phyloP scores from a whole-genome alignment of 2,888 invertebrate species.

The Seira sanloemensis region DNA sequence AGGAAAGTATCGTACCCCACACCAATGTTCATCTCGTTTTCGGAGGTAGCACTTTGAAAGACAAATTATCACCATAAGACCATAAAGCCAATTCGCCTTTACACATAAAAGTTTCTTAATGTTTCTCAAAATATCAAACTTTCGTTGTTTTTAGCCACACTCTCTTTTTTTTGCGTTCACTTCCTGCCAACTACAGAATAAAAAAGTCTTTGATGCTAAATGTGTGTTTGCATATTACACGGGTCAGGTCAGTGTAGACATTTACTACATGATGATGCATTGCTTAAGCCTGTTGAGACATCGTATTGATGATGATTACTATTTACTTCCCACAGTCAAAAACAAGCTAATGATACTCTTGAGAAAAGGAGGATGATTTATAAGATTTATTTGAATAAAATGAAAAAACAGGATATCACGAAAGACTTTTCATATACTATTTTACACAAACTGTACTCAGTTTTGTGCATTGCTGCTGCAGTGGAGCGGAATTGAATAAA shows the following conservation, averaged over 20 bases:
- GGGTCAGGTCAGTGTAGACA: no score
- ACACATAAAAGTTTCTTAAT: background rate
- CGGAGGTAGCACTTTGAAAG: constrained; percentile 59
- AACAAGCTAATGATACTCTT: background rate
- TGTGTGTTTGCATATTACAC: no score
- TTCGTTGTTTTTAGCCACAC: background rate
- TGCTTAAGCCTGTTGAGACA: no score
- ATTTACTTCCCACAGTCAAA: no score
- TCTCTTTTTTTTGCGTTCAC: background rate
- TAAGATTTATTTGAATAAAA: background rate
- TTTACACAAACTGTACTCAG: background rate
- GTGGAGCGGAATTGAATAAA: no score
- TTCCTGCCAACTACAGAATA: no score
- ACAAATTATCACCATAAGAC: constrained; percentile 38
- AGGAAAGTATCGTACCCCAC: constrained; percentile 70
- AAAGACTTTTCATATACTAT: background rate
- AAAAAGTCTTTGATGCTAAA: no score
- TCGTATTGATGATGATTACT: no score
- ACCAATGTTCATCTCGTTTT: constrained; percentile 68
- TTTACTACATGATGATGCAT: no score
- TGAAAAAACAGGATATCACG: background rate
- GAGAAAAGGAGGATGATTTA: background rate
- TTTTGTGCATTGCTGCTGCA: no score
- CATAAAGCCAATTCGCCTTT: background rate
- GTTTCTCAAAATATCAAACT: background rate